Base-by-base conservation (phyloP, 2,888 invertebrate genomes). In the Saturnia japonica region DNA sequence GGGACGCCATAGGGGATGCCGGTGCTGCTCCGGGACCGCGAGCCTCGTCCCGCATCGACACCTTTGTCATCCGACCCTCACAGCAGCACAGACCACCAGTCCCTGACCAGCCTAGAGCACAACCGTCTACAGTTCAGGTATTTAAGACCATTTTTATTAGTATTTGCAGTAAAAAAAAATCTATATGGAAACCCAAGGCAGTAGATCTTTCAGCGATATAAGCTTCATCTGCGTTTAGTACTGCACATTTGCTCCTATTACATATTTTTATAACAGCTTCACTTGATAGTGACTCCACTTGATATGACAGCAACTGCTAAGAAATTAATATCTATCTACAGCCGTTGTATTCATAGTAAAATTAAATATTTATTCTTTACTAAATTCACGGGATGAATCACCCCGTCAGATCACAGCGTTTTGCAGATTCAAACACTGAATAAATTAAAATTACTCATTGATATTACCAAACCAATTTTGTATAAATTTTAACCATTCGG, bases 1-100 rank as follows among this genome's bases (percentile, higher is more conserved):
- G 93, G 0, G 93, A 93, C 75, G 91, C 91, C 0, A 93, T 94
- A 71, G 93, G 92, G 0, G 94, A 94, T 80, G 92, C 92, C 1
- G 90, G 91, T 28, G 91, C 91, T 0, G 91, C 92, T 19, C 90
- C 93, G 1, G 90, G 90, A 0, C 87, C 88, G 43, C 85, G 90
- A 7, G 90, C 91, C 14, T 90, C 92, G 3, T 88, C 91, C 0
- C 82, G 91, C 0, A 86, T 93, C 16, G 93, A 92, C 80, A 89
- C 92, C 25, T 91, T 93, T 80, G 92, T 94, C 16, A 93, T 93
- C 75, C 79, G 93, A 0, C 93, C 93, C 0, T 88, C 88, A 67
- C 87, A 86, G 68, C 77, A 77, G 67, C 72, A 74, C 69, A 77
- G 75, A 47, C 78, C 75, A 72, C 80, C 77, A 9, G 64, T 40